Evolutionary conservation across 1,140 invertebrate genomes (phyloP).

Genomic region (Drosophila sproati): DNA sequence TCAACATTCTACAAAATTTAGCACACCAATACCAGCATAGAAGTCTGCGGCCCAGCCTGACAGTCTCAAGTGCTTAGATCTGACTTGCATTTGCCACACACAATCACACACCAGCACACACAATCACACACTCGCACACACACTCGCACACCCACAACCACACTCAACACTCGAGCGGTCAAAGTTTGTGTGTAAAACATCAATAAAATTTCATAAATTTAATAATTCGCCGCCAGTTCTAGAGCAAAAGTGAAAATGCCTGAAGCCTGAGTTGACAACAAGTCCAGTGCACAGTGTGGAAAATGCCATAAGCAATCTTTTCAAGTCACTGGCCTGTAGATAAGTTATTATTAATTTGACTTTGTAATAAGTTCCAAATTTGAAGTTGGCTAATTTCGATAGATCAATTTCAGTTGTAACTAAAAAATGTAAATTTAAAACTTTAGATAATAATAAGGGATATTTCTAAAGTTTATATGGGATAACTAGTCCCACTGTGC

Average conservation of each 20-base stretch:
- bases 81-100: conserved; percentile 23
- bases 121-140: conserved; percentile 2
- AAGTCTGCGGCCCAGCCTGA: conserved; percentile 35
- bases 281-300: conserved; percentile 52
- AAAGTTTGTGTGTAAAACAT: conserved; percentile 81
- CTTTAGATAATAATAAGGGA: too few species aligned
- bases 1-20: conserved; percentile 74
- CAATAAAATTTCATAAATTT: conserved; percentile 83
- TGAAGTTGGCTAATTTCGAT: not conserved
- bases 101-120: too few species aligned
- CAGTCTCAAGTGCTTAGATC: conserved; percentile 57
- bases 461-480: not conserved
- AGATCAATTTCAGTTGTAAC: not conserved
- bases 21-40: conserved; percentile 60
- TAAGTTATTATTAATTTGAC: too few species aligned
- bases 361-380: not conserved
- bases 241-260: conserved; percentile 73
- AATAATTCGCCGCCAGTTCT: conserved; percentile 70
- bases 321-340: too few species aligned
- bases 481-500: conserved; percentile 45
- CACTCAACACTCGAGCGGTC: conserved; percentile 59
- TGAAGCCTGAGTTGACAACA: conserved; percentile 48
- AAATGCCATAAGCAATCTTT: not conserved
- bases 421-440: too few species aligned
- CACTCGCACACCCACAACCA: conserved; percentile 10